Evolutionary conservation across 2,797 vertebrate genomes (phyloP).

Genomic region (Holocentrus rufus): DNA sequence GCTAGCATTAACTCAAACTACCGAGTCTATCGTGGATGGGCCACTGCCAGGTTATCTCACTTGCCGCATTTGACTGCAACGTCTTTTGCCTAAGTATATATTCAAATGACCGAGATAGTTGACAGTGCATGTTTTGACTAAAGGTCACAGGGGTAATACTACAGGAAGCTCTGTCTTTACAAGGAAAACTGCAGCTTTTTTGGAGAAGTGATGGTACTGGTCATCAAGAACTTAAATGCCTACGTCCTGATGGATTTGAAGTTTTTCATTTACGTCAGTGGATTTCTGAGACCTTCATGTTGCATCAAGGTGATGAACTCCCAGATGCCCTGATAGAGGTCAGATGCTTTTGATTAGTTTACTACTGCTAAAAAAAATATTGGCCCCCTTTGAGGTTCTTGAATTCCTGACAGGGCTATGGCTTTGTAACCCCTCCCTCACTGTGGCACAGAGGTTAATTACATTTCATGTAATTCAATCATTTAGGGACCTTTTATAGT

Average conservation of each 20-base stretch:
- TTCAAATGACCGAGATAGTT: constrained; percentile 25
- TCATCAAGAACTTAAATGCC: not conserved
- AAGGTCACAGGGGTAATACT: not conserved
- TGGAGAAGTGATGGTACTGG: not conserved
- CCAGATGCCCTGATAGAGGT: constrained; percentile 40
- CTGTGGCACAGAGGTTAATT: constrained; percentile 41
- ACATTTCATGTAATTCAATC: constrained; percentile 60
- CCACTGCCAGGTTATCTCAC: constrained; percentile 37
- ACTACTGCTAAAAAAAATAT: not conserved
- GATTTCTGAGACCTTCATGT: no score
- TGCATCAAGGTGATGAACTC: no score
- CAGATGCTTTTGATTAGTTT: constrained; percentile 43
- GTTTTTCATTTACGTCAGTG: constrained; percentile 18
- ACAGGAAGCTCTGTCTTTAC: no score
- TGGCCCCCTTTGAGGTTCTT: constrained; percentile 3
- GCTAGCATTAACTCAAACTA: constrained; percentile 33
- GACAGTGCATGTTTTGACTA: not conserved
- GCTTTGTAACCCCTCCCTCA: constrained; percentile 1
- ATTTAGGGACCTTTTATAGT: constrained; percentile 23
- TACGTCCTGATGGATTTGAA: constrained; percentile 19
- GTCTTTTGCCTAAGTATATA: constrained; percentile 29
- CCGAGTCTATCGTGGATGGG: constrained; percentile 35
- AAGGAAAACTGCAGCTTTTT: no score
- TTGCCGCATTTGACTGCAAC: constrained; percentile 65
- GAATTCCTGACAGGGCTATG: not conserved